These are phyloP conservation scores for Stegophylla sp. DNA, from an alignment of 2,888 invertebrate genomes.

Conservation along the genomic window DNA sequence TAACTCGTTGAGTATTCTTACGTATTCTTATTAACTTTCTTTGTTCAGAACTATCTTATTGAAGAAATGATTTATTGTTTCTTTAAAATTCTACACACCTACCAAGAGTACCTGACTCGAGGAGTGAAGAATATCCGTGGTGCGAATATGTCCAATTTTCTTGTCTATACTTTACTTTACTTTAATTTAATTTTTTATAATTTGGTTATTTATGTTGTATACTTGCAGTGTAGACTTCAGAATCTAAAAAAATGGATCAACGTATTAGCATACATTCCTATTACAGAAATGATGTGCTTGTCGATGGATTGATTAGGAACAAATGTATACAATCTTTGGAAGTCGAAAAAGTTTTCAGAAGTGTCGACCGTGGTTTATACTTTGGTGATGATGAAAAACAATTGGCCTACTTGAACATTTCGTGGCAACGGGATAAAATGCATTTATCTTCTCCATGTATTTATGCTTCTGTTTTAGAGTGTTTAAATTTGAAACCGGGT, in stretches of 20 bases:
- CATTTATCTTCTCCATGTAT: conserved; percentile 90
- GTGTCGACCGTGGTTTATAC: conserved; percentile 84
- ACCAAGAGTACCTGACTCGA: no score
- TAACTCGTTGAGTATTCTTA: no score
- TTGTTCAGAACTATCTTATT: no score
- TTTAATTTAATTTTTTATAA: no score
- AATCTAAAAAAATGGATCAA: conserved; percentile 73
- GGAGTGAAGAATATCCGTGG: no score
- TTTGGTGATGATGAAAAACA: conserved; percentile 72
- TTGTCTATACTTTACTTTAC: no score
- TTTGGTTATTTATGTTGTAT: neutral
- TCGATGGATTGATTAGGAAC: conserved; percentile 79
- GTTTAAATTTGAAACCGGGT: conserved; percentile 75
- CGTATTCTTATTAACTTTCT: no score
- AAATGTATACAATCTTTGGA: conserved; percentile 74
- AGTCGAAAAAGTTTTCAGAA: conserved; percentile 81
- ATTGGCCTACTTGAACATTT: conserved; percentile 79
- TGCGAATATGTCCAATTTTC: no score
- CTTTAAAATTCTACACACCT: no score
- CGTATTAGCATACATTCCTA: conserved; percentile 78
- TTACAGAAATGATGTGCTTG: conserved; percentile 79
- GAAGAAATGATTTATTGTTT: no score
- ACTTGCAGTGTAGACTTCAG: neutral
- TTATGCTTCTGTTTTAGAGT: conserved; percentile 87
- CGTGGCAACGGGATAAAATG: conserved; percentile 82